A percentile compares a stretch with the other conserved stretches of the same genome.
Conservation (phyloP, 1,140 invertebrate species). For the Bursaphelenchus mucronatus region DNA sequence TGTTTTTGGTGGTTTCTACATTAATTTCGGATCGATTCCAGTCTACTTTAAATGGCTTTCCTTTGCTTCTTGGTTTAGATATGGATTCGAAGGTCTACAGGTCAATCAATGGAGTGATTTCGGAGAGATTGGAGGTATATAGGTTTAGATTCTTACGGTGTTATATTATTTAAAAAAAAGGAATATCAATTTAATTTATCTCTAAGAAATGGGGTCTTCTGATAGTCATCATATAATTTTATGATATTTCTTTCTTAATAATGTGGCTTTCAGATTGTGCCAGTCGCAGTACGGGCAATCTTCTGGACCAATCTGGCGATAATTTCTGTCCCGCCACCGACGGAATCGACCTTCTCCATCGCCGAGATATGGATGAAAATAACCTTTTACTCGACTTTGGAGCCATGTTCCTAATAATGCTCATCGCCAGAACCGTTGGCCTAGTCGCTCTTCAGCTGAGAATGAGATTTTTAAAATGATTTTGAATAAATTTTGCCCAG, state of each 20-base stretch:
- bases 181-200: too few relatives aligned
- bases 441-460: background rate
- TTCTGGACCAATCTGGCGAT: background rate
- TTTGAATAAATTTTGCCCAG: too few relatives aligned
- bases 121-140: conserved; percentile 1
- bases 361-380: conserved; percentile 8
- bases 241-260: too few relatives aligned
- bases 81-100: conserved; percentile 20
- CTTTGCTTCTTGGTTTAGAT: conserved; percentile 24
- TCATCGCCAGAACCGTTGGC: background rate
- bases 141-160: too few relatives aligned
- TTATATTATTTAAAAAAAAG: too few relatives aligned
- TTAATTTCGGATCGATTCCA: conserved; percentile 23
- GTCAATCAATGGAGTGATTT: conserved; percentile 21
- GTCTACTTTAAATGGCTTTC: conserved; percentile 22
- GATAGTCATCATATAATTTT: too few relatives aligned
- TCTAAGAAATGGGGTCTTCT: too few relatives aligned
- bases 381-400: background rate
- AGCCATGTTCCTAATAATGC: background rate
- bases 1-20: conserved; percentile 27
- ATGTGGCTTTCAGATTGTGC: too few relatives aligned
- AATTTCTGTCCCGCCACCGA: conserved; percentile 2
- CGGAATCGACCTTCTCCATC: conserved; percentile 5
- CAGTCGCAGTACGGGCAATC: background rate
- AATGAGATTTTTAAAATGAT: too few relatives aligned